Percentiles rank a stretch among this genome's conserved stretches.
phyloP scores from a whole-genome alignment of 2,113 vertebrate species.

The Pomatorhinus ruficollis region DNA sequence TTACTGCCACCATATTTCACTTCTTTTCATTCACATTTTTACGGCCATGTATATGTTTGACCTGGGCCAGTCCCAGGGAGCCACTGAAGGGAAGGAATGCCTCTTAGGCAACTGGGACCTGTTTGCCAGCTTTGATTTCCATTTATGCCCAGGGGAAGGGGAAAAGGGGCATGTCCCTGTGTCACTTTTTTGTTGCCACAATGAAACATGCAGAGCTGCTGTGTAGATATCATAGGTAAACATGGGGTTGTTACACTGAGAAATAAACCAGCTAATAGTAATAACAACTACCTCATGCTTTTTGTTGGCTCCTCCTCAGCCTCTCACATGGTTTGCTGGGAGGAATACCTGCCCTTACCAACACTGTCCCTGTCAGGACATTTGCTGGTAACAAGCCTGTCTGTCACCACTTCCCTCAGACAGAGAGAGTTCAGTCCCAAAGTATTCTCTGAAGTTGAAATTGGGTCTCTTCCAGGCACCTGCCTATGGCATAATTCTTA shows the following conservation, averaged over 20 bases:
- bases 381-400: neutral
- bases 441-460: neutral
- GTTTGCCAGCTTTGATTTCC: neutral
- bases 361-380: neutral
- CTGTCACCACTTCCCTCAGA: neutral
- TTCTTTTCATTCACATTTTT: neutral
- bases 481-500: neutral
- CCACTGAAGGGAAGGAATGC: neutral
- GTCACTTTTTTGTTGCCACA: neutral
- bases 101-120: neutral
- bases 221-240: neutral
- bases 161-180: neutral
- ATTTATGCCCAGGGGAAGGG: neutral
- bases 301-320: neutral
- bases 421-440: neutral
- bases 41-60: accelerated
- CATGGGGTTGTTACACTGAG: neutral
- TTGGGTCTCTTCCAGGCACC: neutral
- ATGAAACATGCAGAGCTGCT: neutral
- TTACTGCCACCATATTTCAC: neutral
- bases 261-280: neutral
- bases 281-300: neutral
- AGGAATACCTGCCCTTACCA: neutral
- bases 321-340: neutral
- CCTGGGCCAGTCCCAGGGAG: neutral